Evolutionary conservation across 2,113 vertebrate species (phyloP).

Genomic region (Dasyurus viverrinus): DNA sequence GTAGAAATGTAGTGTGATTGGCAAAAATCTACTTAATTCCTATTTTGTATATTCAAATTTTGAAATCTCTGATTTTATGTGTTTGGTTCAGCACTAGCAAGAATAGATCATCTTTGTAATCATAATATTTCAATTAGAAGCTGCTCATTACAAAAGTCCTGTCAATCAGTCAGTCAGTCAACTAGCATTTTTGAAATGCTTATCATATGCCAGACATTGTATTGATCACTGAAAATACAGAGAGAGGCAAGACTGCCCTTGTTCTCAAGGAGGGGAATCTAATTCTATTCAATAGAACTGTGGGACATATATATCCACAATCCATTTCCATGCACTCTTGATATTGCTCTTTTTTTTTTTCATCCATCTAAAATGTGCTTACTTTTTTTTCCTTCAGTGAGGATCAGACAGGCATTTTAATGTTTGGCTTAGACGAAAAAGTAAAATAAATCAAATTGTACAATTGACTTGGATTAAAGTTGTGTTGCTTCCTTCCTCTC

Average conservation of each 20-base stretch:
- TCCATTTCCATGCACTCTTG: background rate
- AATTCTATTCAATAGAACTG: background rate
- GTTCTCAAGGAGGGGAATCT: background rate
- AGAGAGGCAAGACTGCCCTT: background rate
- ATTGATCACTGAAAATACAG: background rate
- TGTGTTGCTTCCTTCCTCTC: constrained; percentile 36
- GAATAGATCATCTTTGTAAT: background rate
- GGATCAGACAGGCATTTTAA: background rate
- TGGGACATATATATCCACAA: background rate
- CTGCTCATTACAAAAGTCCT: constrained; percentile 1
- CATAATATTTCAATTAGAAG: background rate
- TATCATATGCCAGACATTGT: background rate
- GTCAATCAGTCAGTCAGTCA: background rate
- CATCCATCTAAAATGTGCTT: background rate
- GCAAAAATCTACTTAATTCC: constrained; percentile 1
- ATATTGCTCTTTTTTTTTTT: constrained; percentile 23
- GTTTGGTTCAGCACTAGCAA: background rate
- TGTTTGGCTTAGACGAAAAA: constrained; percentile 19
- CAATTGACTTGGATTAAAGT: constrained; percentile 5
- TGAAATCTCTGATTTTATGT: constrained; percentile 36
- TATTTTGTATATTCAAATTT: background rate
- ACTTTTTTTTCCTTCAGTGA: constrained; percentile 24
- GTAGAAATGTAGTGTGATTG: background rate
- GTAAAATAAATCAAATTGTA: background rate
- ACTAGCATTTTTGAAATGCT: background rate